Evolutionary conservation across 2,888 invertebrate genomes (phyloP).

Genomic region (Lamproptera curius): DNA sequence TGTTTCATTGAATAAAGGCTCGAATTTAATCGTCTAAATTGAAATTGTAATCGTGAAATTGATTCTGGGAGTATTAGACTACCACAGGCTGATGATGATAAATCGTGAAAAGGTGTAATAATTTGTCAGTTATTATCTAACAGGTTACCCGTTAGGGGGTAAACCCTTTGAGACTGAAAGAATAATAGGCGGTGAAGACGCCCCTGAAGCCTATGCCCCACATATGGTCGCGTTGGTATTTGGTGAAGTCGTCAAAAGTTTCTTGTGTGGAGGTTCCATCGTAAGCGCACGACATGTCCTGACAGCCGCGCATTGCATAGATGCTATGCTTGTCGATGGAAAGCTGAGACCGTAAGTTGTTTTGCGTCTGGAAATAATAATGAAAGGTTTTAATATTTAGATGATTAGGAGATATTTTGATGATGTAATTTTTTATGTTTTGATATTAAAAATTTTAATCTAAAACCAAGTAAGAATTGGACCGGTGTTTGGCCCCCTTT

Average conservation of each 20-base stretch:
- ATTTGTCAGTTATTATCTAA: constrained; percentile 1
- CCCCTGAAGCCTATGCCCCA: constrained; percentile 30
- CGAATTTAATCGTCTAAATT: too few species aligned
- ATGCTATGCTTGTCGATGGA: constrained; percentile 25
- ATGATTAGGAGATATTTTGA: too few species aligned
- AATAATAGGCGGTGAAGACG: constrained; percentile 38
- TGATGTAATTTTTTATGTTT: too few species aligned
- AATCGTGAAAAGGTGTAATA: too few species aligned
- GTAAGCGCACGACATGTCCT: constrained; percentile 29
- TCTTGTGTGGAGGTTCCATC: constrained; percentile 33
- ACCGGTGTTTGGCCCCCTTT: too few species aligned
- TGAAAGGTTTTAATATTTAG: background rate
- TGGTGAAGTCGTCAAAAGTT: constrained; percentile 24
- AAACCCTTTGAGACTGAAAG: constrained; percentile 3
- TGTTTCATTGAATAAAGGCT: too few species aligned
- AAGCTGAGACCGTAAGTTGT: constrained; percentile 26
- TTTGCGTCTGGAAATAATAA: too few species aligned
- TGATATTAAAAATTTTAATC: too few species aligned
- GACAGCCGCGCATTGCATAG: constrained; percentile 44
- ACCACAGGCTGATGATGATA: background rate
- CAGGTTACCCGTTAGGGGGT: constrained; percentile 18
- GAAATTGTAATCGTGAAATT: too few species aligned
- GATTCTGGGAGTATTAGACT: background rate
- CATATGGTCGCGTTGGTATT: constrained; percentile 37
- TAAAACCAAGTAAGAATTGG: too few species aligned